A percentile compares a stretch with the other conserved stretches of the same genome.
These are phyloP conservation scores for Callyntrura sp. DNA, from an alignment of 2,888 invertebrate genomes.

Conservation along the genomic window DNA sequence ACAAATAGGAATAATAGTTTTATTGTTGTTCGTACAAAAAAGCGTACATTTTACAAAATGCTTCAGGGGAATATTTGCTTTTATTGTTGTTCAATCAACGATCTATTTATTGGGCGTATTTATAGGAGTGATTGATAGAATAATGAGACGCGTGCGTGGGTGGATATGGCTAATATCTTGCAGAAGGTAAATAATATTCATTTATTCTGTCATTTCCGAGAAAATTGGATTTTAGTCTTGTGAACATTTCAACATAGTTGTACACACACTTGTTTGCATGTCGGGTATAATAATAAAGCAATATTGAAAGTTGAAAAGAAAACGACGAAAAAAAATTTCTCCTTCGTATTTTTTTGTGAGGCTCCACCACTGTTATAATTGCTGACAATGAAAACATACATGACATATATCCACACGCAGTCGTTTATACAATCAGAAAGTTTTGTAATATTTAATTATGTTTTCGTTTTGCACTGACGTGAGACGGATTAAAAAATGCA, in stretches of 20 bases:
- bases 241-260: too few species aligned
- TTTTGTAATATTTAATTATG: slow-evolving; percentile 35
- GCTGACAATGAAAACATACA: slow-evolving; percentile 10
- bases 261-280: too few species aligned
- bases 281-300: background rate
- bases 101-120: background rate
- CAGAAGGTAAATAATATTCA: background rate
- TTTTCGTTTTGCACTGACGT: background rate
- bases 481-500: background rate
- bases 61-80: background rate
- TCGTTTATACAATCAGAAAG: slow-evolving; percentile 2
- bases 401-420: too few species aligned
- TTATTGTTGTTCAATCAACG: slow-evolving; percentile 23
- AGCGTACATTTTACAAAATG: background rate
- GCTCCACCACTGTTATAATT: slow-evolving; percentile 26
- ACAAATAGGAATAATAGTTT: slow-evolving; percentile 19
- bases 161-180: background rate
- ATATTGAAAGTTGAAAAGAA: background rate
- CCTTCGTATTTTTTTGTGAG: background rate
- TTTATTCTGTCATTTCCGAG: slow-evolving; percentile 62
- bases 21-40: background rate
- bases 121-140: slow-evolving; percentile 41
- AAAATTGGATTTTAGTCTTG: slow-evolving; percentile 56
- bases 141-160: slow-evolving; percentile 33
- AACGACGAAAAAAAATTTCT: background rate